Percentiles rank a stretch among this genome's conserved stretches.
Conservation (phyloP, 2,797 vertebrate species). For the Sebastes miniatus region DNA sequence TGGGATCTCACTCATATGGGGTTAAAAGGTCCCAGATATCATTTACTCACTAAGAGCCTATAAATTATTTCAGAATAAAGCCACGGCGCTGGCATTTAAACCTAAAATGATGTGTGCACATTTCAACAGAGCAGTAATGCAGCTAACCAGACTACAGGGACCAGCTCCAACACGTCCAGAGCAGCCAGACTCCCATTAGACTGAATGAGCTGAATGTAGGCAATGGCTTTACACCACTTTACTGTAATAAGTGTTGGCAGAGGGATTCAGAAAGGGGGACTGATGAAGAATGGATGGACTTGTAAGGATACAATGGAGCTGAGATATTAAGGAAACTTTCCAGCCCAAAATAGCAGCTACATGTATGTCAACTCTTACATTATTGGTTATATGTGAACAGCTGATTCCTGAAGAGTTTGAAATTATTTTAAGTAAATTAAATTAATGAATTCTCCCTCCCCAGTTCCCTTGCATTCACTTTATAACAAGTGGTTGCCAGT, state of each 20-base stretch:
- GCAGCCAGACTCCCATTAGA: conserved; percentile 65
- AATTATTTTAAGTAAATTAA: background rate
- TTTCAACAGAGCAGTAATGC: conserved; percentile 42
- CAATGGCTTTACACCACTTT: conserved; percentile 60
- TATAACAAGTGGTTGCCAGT: no score
- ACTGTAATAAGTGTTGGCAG: conserved; percentile 63
- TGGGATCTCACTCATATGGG: conserved; percentile 24
- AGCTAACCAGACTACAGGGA: conserved; percentile 61
- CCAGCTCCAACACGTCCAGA: conserved; percentile 54
- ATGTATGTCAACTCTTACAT: background rate
- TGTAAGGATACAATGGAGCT: conserved; percentile 16
- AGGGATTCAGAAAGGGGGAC: conserved; percentile 34
- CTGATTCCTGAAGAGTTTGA: background rate
- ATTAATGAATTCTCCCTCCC: background rate
- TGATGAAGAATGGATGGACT: conserved; percentile 48
- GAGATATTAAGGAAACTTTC: conserved; percentile 13
- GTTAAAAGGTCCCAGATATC: conserved; percentile 53
- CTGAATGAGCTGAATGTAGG: conserved; percentile 55
- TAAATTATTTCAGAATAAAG: conserved; percentile 52
- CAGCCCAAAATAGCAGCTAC: background rate
- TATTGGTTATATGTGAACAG: background rate
- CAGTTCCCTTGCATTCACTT: no score
- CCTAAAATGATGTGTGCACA: conserved; percentile 39
- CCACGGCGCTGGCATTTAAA: conserved; percentile 34
- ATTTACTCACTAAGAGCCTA: conserved; percentile 37